A percentile compares a stretch with the other conserved stretches of the same genome.
Evolutionary conservation across 2,888 invertebrate genomes (phyloP).

Genomic region (Catocala sponsa): DNA sequence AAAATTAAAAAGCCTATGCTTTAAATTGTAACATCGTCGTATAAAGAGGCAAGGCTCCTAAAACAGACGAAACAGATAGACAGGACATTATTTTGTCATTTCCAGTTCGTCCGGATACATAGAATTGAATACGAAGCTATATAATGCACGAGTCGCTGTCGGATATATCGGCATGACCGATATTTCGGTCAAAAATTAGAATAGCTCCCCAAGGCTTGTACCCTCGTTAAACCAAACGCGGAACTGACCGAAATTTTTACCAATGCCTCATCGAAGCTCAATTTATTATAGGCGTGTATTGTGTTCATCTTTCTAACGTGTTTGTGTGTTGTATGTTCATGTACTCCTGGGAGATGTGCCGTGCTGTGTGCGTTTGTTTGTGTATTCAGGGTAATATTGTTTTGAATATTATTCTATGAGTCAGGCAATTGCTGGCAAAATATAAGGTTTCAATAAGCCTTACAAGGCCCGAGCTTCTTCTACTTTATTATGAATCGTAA

Average conservation of each 20-base stretch:
- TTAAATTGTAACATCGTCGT: no score
- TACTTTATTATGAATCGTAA: no score
- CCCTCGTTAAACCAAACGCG: slow-evolving; percentile 14
- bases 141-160: background rate
- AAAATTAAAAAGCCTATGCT: no score
- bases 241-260: slow-evolving; percentile 3
- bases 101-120: background rate
- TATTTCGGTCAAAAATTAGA: slow-evolving; percentile 11
- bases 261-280: slow-evolving; percentile 9
- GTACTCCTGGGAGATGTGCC: background rate
- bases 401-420: no score
- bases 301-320: background rate
- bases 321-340: slow-evolving; percentile 2
- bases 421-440: no score
- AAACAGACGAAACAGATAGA: no score
- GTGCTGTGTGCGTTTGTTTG: no score
- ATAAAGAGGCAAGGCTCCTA: no score
- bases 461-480: no score
- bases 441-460: no score
- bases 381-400: no score
- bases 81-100: background rate
- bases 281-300: slow-evolving; percentile 16
- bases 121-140: slow-evolving; percentile 4
- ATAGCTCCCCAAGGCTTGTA: slow-evolving; percentile 5
- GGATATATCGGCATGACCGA: background rate